Evolutionary conservation across 2,888 invertebrate species (phyloP), one percentile per base, ranked within the genome.

Genomic region (Synanthedon vespiformis): DNA sequence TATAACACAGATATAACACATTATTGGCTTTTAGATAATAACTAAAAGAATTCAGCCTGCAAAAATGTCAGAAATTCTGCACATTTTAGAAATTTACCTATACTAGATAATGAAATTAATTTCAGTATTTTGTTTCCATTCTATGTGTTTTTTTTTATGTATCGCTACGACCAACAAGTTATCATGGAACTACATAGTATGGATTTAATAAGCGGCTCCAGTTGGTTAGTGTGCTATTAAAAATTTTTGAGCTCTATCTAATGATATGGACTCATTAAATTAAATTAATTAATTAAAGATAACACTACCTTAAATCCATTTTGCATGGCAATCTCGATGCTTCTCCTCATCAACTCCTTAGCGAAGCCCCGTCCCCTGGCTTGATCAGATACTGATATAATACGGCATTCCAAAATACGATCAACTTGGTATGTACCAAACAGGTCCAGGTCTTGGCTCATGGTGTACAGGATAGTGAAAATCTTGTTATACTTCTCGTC

Each of bases 401-500:
- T 95, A 56, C 95, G 89, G 62, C 94, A 90, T 80, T 95, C 95
- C 68, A 95, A 91, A 50, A 94, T 89, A 62, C 90, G 89, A 16
- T 93, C 91, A 49, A 93, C 91, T 57, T 89, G 72, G 72, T 91
- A 93, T 6, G 63, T 75, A 41, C 68, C 80, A 69, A 94, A 95
- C 16, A 95, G 80, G 72, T 94, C 90, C 55, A 92, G 69, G 59
- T 91, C 90, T 51, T 90, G 88, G 74, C 92, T 94, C 51, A 92
- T 89, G 49, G 89, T 89, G 78, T 94, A 92, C 16, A 95, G 87
- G 57, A 95, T 89, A 51, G 91, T 91, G 70, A 95, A 94, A 61
- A 95, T 94, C 73, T 91, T 92, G 72, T 92, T 92, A 74, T 92
- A 95, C 65, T 92, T 92, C 54, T 90, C 88, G 71, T 94, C 94